Evolutionary conservation across 2,113 vertebrate genomes (phyloP).

Genomic region (Enhydra lutris): DNA sequence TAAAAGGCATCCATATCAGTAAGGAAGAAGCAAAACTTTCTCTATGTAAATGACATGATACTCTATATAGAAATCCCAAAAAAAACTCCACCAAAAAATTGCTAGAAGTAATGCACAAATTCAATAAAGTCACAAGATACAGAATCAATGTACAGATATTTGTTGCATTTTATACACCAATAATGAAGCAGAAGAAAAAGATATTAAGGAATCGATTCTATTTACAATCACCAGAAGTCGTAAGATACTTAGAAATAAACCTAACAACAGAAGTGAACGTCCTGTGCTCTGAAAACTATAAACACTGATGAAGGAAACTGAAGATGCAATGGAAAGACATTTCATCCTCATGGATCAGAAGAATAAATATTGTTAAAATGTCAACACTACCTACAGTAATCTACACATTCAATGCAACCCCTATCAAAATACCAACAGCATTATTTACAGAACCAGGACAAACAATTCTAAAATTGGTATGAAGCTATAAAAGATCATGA

Average conservation of each 20-base stretch:
- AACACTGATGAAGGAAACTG: background rate
- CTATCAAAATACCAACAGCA: background rate
- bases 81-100: background rate
- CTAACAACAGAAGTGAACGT: background rate
- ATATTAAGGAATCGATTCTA: background rate
- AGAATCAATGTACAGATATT: background rate
- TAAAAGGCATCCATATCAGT: background rate
- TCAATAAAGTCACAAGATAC: background rate
- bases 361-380: background rate
- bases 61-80: background rate
- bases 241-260: background rate
- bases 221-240: background rate
- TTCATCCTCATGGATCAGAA: background rate
- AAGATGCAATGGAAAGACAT: background rate
- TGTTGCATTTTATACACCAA: background rate
- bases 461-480: background rate
- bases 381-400: background rate
- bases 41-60: background rate
- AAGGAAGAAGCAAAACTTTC: background rate
- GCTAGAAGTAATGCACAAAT: background rate
- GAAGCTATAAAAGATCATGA: background rate
- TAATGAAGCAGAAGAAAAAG: background rate
- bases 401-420: background rate
- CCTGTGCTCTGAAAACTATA: background rate
- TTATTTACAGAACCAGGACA: background rate